Conservation (phyloP, 2,888 invertebrate species). For the Lacanobia wlatinum region DNA sequence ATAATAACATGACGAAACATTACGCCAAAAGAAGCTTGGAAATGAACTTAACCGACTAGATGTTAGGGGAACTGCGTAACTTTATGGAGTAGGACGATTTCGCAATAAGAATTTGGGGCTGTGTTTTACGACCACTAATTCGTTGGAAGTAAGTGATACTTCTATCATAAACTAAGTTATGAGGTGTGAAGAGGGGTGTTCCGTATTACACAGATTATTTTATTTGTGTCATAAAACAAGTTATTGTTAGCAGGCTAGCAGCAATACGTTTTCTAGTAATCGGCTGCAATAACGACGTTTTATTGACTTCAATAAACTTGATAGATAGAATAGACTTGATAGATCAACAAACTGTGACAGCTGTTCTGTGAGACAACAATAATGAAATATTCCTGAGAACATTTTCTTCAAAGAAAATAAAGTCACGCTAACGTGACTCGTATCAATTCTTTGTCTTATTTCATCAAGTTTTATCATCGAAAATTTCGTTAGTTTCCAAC, state of each 20-base stretch:
- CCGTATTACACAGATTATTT: slow-evolving; percentile 45
- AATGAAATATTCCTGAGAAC: slow-evolving; percentile 37
- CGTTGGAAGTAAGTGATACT: slow-evolving; percentile 21
- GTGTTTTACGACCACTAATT: slow-evolving; percentile 38
- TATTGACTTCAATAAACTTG: slow-evolving; percentile 38
- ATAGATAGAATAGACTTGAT: no score
- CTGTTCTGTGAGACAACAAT: slow-evolving; percentile 21
- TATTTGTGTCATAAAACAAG: slow-evolving; percentile 49
- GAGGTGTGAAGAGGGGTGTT: slow-evolving; percentile 34
- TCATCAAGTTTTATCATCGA: slow-evolving; percentile 21
- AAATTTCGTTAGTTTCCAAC: neutral
- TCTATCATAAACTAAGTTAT: slow-evolving; percentile 46
- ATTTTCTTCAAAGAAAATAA: slow-evolving; percentile 19
- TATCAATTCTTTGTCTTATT: slow-evolving; percentile 19
- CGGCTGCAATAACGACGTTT: slow-evolving; percentile 27
- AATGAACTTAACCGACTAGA: slow-evolving; percentile 4
- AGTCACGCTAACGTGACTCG: slow-evolving; percentile 6
- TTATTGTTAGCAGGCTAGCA: slow-evolving; percentile 43
- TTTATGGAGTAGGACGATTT: slow-evolving; percentile 30
- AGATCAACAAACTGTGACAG: slow-evolving; percentile 32
- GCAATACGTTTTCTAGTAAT: slow-evolving; percentile 24
- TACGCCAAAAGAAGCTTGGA: neutral
- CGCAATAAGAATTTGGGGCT: slow-evolving; percentile 27
- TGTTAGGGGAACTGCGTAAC: slow-evolving; percentile 16
- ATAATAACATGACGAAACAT: slow-evolving; percentile 25